Evolutionary conservation across 2,797 vertebrate species (phyloP).

Genomic region (Thalassophryne amazonica): DNA sequence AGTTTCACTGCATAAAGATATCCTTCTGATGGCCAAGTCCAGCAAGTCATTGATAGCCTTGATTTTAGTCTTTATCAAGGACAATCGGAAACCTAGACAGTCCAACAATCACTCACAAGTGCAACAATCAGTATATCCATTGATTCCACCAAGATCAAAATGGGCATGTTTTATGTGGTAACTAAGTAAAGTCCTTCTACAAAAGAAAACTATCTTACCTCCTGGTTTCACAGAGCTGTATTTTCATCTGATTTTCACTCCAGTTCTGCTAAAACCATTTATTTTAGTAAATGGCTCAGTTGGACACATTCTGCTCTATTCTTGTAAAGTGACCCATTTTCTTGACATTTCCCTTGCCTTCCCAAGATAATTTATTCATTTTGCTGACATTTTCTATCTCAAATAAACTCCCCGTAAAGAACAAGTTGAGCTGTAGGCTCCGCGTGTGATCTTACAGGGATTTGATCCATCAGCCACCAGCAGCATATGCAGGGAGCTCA

Average conservation of each 20-base stretch:
- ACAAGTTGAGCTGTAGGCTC: neutral
- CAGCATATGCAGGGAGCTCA: conserved; percentile 94
- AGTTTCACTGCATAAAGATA: no score
- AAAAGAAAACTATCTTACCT: neutral
- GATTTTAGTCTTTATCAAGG: no score
- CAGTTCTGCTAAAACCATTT: conserved; percentile 16
- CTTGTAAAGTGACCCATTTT: conserved; percentile 55
- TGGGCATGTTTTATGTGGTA: no score
- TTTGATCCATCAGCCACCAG: conserved; percentile 98
- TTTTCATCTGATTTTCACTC: neutral
- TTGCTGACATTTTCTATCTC: conserved; percentile 19
- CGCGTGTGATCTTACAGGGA: conserved; percentile 84
- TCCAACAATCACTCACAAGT: no score
- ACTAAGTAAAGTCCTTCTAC: no score
- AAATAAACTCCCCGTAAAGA: neutral
- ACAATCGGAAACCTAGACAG: no score
- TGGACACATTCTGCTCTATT: conserved; percentile 41
- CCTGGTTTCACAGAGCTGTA: neutral
- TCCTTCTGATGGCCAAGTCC: no score
- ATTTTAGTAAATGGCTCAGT: neutral
- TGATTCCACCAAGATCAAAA: no score
- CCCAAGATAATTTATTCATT: conserved; percentile 19
- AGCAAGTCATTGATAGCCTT: no score
- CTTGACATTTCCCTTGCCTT: no score
- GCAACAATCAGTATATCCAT: no score